Base-by-base conservation (phyloP, 2,888 invertebrate genomes). In the Eustalomyia histrio region DNA sequence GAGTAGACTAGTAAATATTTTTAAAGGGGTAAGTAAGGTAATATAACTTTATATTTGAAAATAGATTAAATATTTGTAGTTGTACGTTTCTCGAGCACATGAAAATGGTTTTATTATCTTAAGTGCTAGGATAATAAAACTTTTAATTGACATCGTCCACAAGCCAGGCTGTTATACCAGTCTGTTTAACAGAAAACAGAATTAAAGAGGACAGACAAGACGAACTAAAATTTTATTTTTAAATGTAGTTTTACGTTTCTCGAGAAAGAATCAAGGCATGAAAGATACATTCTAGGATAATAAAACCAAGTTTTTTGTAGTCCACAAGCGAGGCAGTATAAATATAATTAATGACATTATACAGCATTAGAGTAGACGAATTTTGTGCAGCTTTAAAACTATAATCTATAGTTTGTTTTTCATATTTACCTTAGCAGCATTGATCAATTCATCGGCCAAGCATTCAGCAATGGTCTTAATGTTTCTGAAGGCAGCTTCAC, bases 401-500 rank as follows among this genome's bases (percentile, higher is more conserved):
- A 63, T n/a, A 3, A 16, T 39, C 0, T 47, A 0, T 0, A 2
- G 1, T 3, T 14, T 39, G 8, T 60, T 3, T 2, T 35, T 33
- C 1, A 29, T 67, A 64, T 80, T 84, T 90, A 95, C 95, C 95
- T 99, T 99, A 67, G 99, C 99, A 86, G 99, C 99, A 90, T 99
- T 99, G 91, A 99, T 99, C 76, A 99, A 95, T 92, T 99, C 99
- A 93, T 99, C 99, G 90, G 99, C 99, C 88, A 99, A 94, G 92
- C 99, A 99, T 92, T 99, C 99, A 81, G 99, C 99, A 89, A 99
- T 99, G 65, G 99, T 99, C 92, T 99, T 99, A 91, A 99, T 99
- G 92, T 99, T 99, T 89, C 99, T 95, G 95, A 99, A 99, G 65
- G 99, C 97, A 83, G 99, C 98, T 92, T 99, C 99, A 86, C 99